Conservation (phyloP, 2,797 vertebrate genomes). For the Antennarius maculatus region DNA sequence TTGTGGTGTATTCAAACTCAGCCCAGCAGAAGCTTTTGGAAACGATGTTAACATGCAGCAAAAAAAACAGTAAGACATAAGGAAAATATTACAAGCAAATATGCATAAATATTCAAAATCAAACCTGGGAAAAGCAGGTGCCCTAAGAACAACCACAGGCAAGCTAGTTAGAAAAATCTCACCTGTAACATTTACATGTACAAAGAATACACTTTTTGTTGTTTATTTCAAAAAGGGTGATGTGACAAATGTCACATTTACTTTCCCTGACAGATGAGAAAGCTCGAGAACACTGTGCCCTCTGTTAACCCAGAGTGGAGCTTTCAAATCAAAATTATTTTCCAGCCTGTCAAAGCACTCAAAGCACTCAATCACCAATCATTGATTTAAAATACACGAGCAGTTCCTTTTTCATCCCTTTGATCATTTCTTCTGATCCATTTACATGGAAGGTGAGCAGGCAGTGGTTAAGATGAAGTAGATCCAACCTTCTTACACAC, state of each 20-base stretch:
- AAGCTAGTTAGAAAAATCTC: slow-evolving; percentile 72
- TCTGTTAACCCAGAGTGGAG: slow-evolving; percentile 47
- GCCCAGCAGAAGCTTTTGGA: slow-evolving; percentile 65
- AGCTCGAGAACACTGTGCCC: slow-evolving; percentile 58
- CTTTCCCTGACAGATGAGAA: slow-evolving; percentile 80
- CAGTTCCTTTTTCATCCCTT: slow-evolving; percentile 8
- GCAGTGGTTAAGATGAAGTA: slow-evolving; percentile 40
- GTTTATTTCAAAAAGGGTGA: slow-evolving; percentile 60
- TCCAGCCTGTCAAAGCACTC: neutral
- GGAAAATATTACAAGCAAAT: slow-evolving; percentile 73
- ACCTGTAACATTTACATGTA: slow-evolving; percentile 65
- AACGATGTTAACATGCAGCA: slow-evolving; percentile 70
- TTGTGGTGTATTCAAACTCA: slow-evolving; percentile 33
- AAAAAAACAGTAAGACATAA: slow-evolving; percentile 59
- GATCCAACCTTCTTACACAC: slow-evolving; percentile 34
- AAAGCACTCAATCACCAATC: slow-evolving; percentile 7
- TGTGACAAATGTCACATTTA: slow-evolving; percentile 67
- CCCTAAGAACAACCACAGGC: slow-evolving; percentile 56
- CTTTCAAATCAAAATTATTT: slow-evolving; percentile 41
- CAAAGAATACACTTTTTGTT: slow-evolving; percentile 61
- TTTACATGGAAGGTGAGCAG: slow-evolving; percentile 30
- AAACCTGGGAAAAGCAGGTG: slow-evolving; percentile 58
- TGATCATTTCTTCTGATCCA: slow-evolving; percentile 14
- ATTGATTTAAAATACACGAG: slow-evolving; percentile 44
- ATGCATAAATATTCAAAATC: slow-evolving; percentile 72